Evolutionary conservation across 1,140 invertebrate species (phyloP).

Genomic region (Hypothenemus hampei): DNA sequence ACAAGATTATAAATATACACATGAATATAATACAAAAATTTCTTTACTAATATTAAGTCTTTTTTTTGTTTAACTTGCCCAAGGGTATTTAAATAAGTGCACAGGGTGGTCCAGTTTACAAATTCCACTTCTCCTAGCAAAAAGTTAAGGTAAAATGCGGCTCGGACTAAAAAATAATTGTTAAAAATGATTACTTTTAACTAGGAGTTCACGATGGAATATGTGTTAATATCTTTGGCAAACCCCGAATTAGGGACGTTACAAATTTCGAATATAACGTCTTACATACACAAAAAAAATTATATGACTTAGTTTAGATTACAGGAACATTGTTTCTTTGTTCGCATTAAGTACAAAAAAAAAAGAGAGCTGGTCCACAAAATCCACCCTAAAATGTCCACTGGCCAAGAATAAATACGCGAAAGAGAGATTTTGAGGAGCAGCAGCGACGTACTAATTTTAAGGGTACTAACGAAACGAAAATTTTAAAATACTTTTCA

Average conservation of each 20-base stretch:
- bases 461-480: slow-evolving; percentile 20
- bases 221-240: neutral
- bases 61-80: slow-evolving; percentile 42
- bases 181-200: slow-evolving; percentile 13
- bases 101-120: too few relatives aligned
- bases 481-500: slow-evolving; percentile 16
- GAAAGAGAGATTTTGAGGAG: slow-evolving; percentile 16
- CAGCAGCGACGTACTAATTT: slow-evolving; percentile 1
- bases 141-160: slow-evolving; percentile 11
- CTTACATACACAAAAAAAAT: slow-evolving; percentile 21
- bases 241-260: neutral
- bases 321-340: slow-evolving; percentile 49
- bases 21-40: slow-evolving; percentile 44
- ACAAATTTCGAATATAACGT: slow-evolving; percentile 16
- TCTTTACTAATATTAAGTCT: slow-evolving; percentile 42
- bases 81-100: slow-evolving; percentile 39
- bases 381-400: slow-evolving; percentile 23
- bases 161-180: slow-evolving; percentile 13
- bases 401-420: slow-evolving; percentile 31
- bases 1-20: slow-evolving; percentile 43
- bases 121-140: slow-evolving; percentile 13
- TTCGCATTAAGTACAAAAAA: slow-evolving; percentile 39
- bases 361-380: slow-evolving; percentile 15
- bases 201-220: neutral
- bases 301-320: slow-evolving; percentile 47